Conservation (phyloP, 2,113 vertebrate genomes). For the Orycteropus afer region DNA sequence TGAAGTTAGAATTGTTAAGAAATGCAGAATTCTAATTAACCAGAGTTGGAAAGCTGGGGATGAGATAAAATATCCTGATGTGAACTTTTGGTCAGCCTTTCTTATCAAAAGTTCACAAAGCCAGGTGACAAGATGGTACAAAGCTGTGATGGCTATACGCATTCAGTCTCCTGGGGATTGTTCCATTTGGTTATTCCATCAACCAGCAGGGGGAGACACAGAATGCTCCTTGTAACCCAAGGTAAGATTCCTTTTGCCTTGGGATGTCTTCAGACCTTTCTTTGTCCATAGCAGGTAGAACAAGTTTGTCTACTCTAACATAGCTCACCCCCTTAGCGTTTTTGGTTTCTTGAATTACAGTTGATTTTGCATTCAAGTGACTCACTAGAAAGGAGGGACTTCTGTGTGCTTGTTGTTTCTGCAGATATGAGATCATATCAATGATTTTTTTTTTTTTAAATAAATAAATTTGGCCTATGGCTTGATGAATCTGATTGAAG, state of each 20-base stretch:
- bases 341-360: conserved; percentile 67
- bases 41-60: conserved; percentile 48
- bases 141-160: conserved; percentile 44
- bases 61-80: conserved; percentile 57
- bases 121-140: not conserved
- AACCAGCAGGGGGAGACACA: conserved; percentile 90
- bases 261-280: conserved; percentile 8
- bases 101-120: conserved; percentile 58
- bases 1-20: conserved; percentile 77
- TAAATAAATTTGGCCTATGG: not conserved
- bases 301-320: conserved; percentile 33
- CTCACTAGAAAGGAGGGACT: conserved; percentile 47
- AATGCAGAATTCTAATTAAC: conserved; percentile 62
- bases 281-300: conserved; percentile 54
- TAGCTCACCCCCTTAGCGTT: not conserved
- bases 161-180: not conserved
- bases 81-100: conserved; percentile 56
- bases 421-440: conserved; percentile 47
- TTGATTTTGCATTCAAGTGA: conserved; percentile 64
- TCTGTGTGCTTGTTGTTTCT: conserved; percentile 41
- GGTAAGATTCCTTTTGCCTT: not conserved
- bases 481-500: conserved; percentile 40
- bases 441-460: not conserved
- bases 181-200: conserved; percentile 68
- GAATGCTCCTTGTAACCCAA: conserved; percentile 80